phyloP scores from a whole-genome alignment of 2,797 vertebrate species.

The Xenops minutus region DNA sequence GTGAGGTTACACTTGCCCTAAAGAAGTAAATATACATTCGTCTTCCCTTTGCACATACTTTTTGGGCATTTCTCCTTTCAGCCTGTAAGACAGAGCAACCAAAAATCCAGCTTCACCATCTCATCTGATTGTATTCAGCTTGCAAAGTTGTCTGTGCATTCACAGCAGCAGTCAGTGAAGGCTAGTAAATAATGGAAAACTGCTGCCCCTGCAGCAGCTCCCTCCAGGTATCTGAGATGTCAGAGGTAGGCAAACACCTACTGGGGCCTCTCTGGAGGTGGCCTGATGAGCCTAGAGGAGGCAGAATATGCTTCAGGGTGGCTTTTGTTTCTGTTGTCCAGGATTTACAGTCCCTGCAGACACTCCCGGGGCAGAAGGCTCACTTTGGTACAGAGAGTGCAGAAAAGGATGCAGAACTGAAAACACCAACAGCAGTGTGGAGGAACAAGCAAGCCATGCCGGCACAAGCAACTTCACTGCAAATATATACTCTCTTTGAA shows the following conservation, averaged over 20 bases:
- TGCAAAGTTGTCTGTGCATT: neutral
- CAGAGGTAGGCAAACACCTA: neutral
- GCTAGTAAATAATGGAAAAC: neutral
- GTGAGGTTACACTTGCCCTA: neutral
- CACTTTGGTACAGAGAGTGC: neutral
- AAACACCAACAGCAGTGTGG: neutral
- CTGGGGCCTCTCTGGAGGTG: neutral
- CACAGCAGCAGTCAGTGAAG: neutral
- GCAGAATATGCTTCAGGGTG: neutral
- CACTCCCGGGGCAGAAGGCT: neutral
- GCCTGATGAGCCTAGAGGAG: neutral
- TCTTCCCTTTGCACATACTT: neutral
- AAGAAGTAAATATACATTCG: neutral
- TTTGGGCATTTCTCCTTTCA: neutral
- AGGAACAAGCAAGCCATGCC: neutral
- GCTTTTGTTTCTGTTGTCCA: neutral
- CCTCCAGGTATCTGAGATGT: neutral
- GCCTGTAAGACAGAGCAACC: neutral
- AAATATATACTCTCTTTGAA: neutral
- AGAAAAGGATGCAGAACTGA: neutral
- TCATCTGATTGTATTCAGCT: neutral
- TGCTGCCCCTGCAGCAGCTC: neutral
- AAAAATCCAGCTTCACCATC: neutral
- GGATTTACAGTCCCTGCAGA: neutral
- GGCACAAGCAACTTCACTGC: neutral